Evolutionary conservation across 2,888 invertebrate species (phyloP).

Genomic region (Andrena haemorrhoa): DNA sequence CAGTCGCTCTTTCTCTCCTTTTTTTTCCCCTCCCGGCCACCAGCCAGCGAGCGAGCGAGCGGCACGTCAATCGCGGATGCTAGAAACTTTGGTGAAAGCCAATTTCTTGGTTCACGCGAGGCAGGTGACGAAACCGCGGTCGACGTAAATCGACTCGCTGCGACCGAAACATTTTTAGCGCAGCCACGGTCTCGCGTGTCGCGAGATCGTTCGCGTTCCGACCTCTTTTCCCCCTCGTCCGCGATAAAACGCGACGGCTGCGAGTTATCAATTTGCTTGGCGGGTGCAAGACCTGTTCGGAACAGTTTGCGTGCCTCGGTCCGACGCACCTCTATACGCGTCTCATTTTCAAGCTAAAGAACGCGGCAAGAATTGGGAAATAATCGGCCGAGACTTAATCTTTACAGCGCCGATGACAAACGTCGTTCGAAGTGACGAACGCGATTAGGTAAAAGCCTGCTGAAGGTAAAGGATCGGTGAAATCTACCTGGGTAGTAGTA

Average conservation of each 20-base stretch:
- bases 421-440: too few species aligned
- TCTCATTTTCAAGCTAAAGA: background rate
- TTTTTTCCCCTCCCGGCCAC: too few species aligned
- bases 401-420: background rate
- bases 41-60: background rate
- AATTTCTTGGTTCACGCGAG: constrained; percentile 49
- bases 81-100: constrained; percentile 59
- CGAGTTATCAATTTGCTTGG: background rate
- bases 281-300: background rate
- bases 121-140: constrained; percentile 25
- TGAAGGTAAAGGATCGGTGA: background rate
- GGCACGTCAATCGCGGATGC: constrained; percentile 41
- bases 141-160: background rate
- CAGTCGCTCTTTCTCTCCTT: constrained; percentile 45
- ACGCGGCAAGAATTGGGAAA: background rate
- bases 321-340: background rate
- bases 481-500: constrained; percentile 79
- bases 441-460: background rate
- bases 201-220: background rate
- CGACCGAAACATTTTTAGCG: background rate
- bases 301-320: background rate
- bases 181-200: background rate
- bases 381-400: background rate
- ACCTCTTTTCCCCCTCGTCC: background rate
- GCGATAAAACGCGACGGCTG: background rate